Base-by-base conservation (phyloP, 2,888 invertebrate genomes). In the Apodemia hepburni region DNA sequence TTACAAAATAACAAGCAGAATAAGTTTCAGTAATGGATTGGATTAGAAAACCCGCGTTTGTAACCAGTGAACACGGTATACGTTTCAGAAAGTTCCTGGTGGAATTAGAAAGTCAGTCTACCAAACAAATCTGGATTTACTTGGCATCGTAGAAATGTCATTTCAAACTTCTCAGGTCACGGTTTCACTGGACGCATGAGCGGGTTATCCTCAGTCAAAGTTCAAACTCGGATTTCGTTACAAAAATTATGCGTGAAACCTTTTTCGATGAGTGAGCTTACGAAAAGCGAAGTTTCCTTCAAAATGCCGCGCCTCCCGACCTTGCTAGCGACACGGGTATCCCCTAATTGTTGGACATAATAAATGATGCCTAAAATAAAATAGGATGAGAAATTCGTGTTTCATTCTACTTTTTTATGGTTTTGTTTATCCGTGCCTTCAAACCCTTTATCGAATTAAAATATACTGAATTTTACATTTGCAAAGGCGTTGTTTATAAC, bases 271-370 rank as follows among this genome's bases (percentile, higher is more conserved):
- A 71, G 75, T 76, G 75, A 78, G 76, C 75, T 77, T 81, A 82
- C 82, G 80, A 82, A 81, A 85, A 81, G 84, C 77, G 80, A 80
- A 84, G 79, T 86, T 86, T 87, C 85, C 84, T 85, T 29, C 61
- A 22, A 33, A 58, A 33, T n/a, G 35, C 58, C 33, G 29, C 58
- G 58, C 58, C 58, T 29, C 69, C 74, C 77, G 79, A 79, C 81
- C 83, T 80, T 81, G 54, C 79, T 72, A 73, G 71, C 81, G 80
- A 84, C 81, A 79, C 76, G 78, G 74, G 76, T 80, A 75, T 64
- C 54, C 78, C 84, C 84, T 88, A 89, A 89, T 89, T 89, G 87
- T 85, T 87, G 86, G 85, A 89, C 87, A 86, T 87, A 90, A 90
- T 86, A 90, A 90, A 89, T 90, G 87, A 88, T 86, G 82, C 84